phyloP scores from a whole-genome alignment of 2,797 vertebrate genomes.

The Smutsia temminckii region DNA sequence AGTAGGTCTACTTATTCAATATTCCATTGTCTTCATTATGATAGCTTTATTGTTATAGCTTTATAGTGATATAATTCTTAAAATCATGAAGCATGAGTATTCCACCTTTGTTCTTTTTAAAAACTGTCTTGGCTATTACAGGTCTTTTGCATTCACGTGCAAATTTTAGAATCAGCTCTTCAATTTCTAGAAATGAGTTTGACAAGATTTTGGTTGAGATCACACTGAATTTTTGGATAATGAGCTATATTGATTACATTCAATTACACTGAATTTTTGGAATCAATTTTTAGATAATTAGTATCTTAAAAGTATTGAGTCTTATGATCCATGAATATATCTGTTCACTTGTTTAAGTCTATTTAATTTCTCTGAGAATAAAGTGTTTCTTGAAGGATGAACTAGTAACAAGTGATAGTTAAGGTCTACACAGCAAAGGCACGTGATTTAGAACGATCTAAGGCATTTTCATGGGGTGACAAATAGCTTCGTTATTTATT shows the following conservation, averaged over 20 bases:
- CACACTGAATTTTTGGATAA: background rate
- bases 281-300: background rate
- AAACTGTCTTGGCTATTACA: background rate
- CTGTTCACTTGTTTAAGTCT: background rate
- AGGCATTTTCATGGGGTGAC: background rate
- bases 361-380: constrained; percentile 3
- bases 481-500: background rate
- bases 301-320: background rate
- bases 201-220: background rate
- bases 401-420: background rate
- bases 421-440: background rate
- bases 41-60: background rate
- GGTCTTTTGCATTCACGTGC: background rate
- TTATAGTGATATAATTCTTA: background rate
- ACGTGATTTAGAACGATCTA: background rate
- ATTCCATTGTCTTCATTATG: background rate
- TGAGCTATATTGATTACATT: too few relatives aligned
- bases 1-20: background rate
- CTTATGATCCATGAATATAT: constrained; percentile 3
- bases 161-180: constrained; percentile 10
- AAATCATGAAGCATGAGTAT: background rate
- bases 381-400: background rate
- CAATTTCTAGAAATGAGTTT: background rate
- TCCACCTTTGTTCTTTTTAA: background rate
- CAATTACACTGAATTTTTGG: background rate